Percentiles rank a stretch among this genome's conserved stretches.
Conservation (phyloP, 2,797 vertebrate genomes). For the Kryptopterus vitreolus region DNA sequence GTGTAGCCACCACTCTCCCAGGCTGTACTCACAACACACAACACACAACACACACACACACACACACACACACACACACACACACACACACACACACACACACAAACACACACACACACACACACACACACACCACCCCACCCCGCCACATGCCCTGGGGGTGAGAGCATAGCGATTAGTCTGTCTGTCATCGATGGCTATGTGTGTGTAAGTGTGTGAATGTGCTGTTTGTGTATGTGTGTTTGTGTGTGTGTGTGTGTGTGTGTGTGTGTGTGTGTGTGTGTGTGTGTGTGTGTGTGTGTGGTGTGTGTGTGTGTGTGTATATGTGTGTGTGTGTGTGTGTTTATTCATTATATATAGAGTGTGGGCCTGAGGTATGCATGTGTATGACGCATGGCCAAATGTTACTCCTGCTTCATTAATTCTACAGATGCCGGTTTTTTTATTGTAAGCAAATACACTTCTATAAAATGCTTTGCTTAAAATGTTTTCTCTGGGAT, state of each 20-base stretch:
- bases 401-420: slow-evolving; percentile 10
- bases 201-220: slow-evolving; percentile 38
- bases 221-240: slow-evolving; percentile 11
- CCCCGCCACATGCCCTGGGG: slow-evolving; percentile 32
- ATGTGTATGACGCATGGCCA: background rate
- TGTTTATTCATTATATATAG: background rate
- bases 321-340: background rate
- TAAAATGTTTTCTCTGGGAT: background rate
- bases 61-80: slow-evolving; percentile 55
- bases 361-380: slow-evolving; percentile 13
- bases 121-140: slow-evolving; percentile 22
- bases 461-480: background rate
- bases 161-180: slow-evolving; percentile 34
- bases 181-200: slow-evolving; percentile 38
- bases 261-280: slow-evolving; percentile 11
- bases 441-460: slow-evolving; percentile 36
- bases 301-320: slow-evolving; percentile 37
- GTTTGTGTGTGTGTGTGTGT: slow-evolving; percentile 17
- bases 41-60: slow-evolving; percentile 40
- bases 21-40: slow-evolving; percentile 53
- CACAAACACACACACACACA: slow-evolving; percentile 43
- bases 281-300: slow-evolving; percentile 9
- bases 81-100: slow-evolving; percentile 44
- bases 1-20: slow-evolving; percentile 50
- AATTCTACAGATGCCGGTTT: background rate